Conservation (phyloP, 2,797 vertebrate species). For the Aldrovandia affinis region DNA sequence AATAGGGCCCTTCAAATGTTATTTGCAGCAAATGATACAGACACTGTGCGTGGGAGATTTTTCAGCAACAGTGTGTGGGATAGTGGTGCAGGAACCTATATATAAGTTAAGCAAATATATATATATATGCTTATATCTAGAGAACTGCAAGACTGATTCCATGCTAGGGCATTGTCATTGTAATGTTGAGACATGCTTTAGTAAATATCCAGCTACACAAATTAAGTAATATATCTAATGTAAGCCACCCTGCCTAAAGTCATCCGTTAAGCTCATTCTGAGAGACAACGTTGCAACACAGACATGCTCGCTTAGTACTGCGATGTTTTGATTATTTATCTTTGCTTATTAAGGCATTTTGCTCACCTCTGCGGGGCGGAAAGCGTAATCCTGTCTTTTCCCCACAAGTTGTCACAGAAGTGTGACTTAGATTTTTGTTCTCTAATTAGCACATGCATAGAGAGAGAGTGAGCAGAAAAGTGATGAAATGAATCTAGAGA, state of each 20-base stretch:
- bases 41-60: not conserved
- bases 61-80: not conserved
- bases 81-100: not conserved
- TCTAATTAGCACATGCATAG: constrained; percentile 13
- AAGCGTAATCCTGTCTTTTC: not conserved
- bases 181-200: not conserved
- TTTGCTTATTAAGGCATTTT: constrained; percentile 2
- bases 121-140: not conserved
- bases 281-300: not conserved
- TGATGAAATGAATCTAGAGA: not conserved
- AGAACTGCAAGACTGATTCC: not conserved
- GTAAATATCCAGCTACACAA: not conserved
- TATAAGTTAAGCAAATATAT: too few relatives aligned
- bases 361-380: not conserved
- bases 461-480: not conserved
- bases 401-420: not conserved
- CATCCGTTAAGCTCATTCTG: not conserved
- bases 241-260: not conserved
- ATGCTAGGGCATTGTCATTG: not conserved
- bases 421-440: not conserved
- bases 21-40: too few relatives aligned
- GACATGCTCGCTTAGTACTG: not conserved
- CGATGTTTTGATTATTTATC: not conserved
- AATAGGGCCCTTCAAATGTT: too few relatives aligned
- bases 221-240: not conserved